Evolutionary conservation across 2,888 invertebrate genomes (phyloP), one percentile per base, ranked within the genome.

Genomic region (Zhuqinia jingwanae): DNA sequence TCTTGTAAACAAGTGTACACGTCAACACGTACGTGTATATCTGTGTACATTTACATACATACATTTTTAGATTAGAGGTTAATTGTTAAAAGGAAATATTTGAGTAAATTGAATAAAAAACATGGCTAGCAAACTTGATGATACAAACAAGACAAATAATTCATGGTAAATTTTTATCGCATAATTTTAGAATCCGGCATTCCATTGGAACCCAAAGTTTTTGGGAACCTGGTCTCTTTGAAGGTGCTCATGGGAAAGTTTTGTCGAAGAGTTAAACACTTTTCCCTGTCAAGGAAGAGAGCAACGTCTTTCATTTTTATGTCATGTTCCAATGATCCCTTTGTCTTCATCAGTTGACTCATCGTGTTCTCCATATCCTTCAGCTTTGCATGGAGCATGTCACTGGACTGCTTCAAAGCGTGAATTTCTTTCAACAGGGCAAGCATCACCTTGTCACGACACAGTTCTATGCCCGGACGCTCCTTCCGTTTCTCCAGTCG

Each of bases 401-500:
- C 89, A 50, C 88, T 89, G 15, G 89, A 83, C 10, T 70, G 75
- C 85, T 89, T 89, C 47, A 91, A 81, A 0, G 88, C 79, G 50
- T 89, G 87, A 45, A 91, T 88, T 85, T 91, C 91, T 25, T 83
- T 86, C 13, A 89, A 60, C 27, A 91, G 68, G 10, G 91, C 88
- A 22, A 90, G 76, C 82, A 88, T 89, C 8, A 88, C 90, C 85
- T 90, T 90, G 47, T 91, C 91, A 13, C 89, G 87, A 75, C 91
- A 91, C 11, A 91, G 84, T 68, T 91, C 91, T 10, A 91, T 78
- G 17, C 90, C 90, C 17, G 91, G 89, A 0, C 90, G 85, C 27
- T 91, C 89, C 53, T 90, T 90, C 15, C 91, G 78, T 73, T 90
- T 91, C 22, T 90, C 89, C 17, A 90, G 63, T 47, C 91, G 85